These are phyloP conservation scores for Tauraco erythrolophus DNA, from an alignment of 2,113 vertebrate genomes.

Conservation along the genomic window DNA sequence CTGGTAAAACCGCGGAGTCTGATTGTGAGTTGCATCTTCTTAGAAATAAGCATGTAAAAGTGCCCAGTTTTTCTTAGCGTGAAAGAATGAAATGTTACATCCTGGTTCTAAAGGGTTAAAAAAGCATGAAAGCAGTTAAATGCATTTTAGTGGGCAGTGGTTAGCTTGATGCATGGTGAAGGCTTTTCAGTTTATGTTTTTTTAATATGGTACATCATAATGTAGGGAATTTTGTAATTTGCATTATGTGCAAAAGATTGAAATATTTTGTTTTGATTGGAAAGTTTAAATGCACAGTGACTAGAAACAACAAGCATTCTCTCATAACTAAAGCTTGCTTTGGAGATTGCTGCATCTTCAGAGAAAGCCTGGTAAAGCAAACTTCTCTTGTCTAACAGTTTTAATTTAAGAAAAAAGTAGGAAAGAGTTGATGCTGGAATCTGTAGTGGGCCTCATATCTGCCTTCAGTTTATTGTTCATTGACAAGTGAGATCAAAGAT, in stretches of 20 bases:
- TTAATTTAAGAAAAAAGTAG: background rate
- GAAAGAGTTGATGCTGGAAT: background rate
- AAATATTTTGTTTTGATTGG: background rate
- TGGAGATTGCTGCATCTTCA: background rate
- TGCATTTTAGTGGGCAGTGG: conserved; percentile 78
- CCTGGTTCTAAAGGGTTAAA: conserved; percentile 86
- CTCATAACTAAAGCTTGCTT: background rate
- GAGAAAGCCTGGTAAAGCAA: background rate
- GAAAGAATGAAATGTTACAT: conserved; percentile 14
- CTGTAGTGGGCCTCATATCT: background rate
- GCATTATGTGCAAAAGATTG: conserved; percentile 15
- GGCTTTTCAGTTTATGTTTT: conserved; percentile 72
- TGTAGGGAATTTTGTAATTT: conserved; percentile 22
- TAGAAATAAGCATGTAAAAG: conserved; percentile 39
- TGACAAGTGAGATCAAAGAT: background rate
- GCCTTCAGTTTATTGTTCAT: background rate
- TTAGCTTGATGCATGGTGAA: conserved; percentile 82
- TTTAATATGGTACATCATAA: conserved; percentile 63
- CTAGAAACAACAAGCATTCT: conserved; percentile 37
- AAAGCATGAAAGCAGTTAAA: conserved; percentile 82
- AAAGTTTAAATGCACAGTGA: background rate
- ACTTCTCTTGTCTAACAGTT: background rate
- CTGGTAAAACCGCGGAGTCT: conserved; percentile 20
- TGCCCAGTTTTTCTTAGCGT: background rate
- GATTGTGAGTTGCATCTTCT: background rate